A percentile compares a stretch with the other conserved stretches of the same genome.
phyloP scores from a whole-genome alignment of 2,797 vertebrate genomes.

The Corythornis leucogaster region DNA sequence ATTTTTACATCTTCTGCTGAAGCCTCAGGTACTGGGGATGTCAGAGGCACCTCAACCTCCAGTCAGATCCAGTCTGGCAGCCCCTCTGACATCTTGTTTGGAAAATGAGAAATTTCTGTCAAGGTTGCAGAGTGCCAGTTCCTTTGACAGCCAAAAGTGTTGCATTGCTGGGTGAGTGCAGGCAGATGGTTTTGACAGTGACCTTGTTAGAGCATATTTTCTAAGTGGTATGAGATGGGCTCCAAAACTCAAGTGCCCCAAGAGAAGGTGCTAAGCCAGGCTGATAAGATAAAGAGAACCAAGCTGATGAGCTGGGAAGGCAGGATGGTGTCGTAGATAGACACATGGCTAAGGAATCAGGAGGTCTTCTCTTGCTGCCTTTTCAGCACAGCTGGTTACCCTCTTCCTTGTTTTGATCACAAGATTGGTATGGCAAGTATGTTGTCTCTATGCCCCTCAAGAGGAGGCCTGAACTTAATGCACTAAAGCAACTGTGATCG shows the following conservation, averaged over 20 bases:
- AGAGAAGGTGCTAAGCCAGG: constrained; percentile 18
- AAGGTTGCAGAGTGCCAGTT: background rate
- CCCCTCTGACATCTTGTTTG: background rate
- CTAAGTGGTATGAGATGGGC: background rate
- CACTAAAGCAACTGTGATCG: background rate
- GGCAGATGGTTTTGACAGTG: background rate
- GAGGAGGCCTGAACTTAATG: background rate
- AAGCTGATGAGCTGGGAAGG: background rate
- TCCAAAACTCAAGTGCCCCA: background rate
- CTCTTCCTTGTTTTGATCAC: background rate
- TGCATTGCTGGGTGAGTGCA: accelerated
- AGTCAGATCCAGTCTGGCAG: background rate
- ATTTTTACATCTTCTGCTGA: background rate
- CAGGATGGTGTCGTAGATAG: background rate
- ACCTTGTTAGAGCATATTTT: background rate
- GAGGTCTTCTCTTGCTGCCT: background rate
- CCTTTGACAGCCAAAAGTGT: background rate
- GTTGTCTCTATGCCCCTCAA: background rate
- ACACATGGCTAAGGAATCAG: background rate
- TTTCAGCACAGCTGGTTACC: background rate
- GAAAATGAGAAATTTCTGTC: background rate
- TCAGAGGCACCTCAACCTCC: background rate
- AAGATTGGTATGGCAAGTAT: background rate
- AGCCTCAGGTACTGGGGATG: background rate
- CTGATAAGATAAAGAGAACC: background rate